These are phyloP conservation scores for Vimba vimba DNA, from an alignment of 2,113 vertebrate genomes.

Conservation along the genomic window DNA sequence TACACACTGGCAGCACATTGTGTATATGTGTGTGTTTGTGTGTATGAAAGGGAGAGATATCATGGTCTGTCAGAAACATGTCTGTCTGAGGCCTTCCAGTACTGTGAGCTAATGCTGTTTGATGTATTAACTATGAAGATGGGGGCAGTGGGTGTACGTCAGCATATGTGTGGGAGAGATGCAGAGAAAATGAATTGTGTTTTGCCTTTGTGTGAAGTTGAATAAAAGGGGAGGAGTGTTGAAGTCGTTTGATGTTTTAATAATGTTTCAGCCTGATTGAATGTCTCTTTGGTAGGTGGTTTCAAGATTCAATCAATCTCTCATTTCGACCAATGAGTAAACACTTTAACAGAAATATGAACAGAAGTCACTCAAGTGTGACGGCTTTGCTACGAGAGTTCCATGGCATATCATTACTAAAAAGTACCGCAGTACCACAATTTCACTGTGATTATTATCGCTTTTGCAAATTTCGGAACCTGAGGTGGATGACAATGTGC, in stretches of 20 bases:
- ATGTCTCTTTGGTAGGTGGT: conserved; percentile 68
- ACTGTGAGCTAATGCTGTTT: conserved; percentile 78
- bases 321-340: conserved; percentile 72
- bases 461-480: not conserved
- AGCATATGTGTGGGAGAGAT: conserved; percentile 35
- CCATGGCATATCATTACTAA: not conserved
- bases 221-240: conserved; percentile 62
- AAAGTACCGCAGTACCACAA: not conserved
- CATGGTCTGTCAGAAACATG: conserved; percentile 73
- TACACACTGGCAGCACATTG: conserved; percentile 73
- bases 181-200: conserved; percentile 29
- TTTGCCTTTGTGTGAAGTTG: conserved; percentile 26
- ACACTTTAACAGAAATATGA: conserved; percentile 68
- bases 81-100: conserved; percentile 77
- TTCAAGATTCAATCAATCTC: conserved; percentile 68
- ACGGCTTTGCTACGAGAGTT: conserved; percentile 22
- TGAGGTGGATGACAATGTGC: not conserved
- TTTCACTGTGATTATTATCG: not conserved
- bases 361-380: conserved; percentile 55
- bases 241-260: conserved; percentile 77
- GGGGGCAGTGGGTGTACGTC: conserved; percentile 59
- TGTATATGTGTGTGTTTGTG: conserved; percentile 59
- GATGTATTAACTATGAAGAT: conserved; percentile 81
- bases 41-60: conserved; percentile 66
- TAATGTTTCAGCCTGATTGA: conserved; percentile 73